Evolutionary conservation across 2,113 vertebrate species (phyloP).

Genomic region (Festucalex cinctus): DNA sequence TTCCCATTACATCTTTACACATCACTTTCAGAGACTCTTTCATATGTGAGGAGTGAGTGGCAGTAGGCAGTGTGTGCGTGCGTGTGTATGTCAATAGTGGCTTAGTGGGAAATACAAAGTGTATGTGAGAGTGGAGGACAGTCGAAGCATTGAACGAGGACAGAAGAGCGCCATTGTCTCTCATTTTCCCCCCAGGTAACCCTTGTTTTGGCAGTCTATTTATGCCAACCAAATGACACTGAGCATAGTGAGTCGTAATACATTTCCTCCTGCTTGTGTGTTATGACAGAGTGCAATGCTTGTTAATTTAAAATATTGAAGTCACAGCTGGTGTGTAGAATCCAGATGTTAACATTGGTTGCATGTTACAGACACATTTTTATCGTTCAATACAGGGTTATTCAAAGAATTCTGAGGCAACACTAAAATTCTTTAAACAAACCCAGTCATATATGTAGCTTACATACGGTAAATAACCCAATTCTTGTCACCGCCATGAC

Average conservation of each 20-base stretch:
- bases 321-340: not conserved
- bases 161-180: constrained; percentile 38
- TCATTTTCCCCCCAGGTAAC: not conserved
- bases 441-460: not conserved
- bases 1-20: constrained; percentile 53
- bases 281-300: not conserved
- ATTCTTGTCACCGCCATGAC: not conserved
- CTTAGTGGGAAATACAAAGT: constrained; percentile 72
- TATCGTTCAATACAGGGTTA: not conserved
- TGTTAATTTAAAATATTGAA: not conserved
- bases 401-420: not conserved
- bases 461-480: not conserved
- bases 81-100: constrained; percentile 51
- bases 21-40: constrained; percentile 47
- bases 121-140: constrained; percentile 59
- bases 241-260: not conserved
- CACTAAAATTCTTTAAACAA: not conserved
- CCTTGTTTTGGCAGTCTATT: not conserved
- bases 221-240: not conserved
- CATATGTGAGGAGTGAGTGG: constrained; percentile 26
- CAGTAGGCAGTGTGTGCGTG: constrained; percentile 14
- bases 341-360: not conserved
- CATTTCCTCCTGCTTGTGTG: not conserved
- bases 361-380: not conserved
- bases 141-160: constrained; percentile 30